phyloP scores from a whole-genome alignment of 2,113 vertebrate genomes.

The Entelurus aequoreus region DNA sequence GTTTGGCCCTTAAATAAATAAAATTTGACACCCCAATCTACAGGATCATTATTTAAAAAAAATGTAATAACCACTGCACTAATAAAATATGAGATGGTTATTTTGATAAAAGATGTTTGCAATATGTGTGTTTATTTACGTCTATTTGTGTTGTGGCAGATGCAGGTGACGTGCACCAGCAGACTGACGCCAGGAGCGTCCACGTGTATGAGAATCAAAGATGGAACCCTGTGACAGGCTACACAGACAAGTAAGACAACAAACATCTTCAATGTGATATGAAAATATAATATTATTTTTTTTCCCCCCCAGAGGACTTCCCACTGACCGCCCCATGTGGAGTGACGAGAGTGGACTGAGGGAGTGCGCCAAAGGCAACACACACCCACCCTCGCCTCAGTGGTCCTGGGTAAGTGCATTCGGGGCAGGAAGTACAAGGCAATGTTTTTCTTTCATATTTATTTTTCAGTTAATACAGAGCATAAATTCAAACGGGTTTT shows the following conservation, averaged over 20 bases:
- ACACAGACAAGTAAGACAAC: slow-evolving; percentile 81
- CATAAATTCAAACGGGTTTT: too few relatives aligned
- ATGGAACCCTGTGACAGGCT: slow-evolving; percentile 95
- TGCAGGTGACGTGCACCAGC: slow-evolving; percentile 69
- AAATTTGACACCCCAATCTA: too few relatives aligned
- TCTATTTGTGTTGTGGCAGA: slow-evolving; percentile 32
- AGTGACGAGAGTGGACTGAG: slow-evolving; percentile 85
- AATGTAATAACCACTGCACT: background rate
- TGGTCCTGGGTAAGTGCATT: slow-evolving; percentile 86
- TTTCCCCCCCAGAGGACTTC: slow-evolving; percentile 80
- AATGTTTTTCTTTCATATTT: background rate
- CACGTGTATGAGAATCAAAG: slow-evolving; percentile 95
- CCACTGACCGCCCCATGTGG: slow-evolving; percentile 96
- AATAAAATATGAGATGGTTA: slow-evolving; percentile 14
- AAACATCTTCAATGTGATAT: background rate
- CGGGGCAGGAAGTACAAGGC: too few relatives aligned
- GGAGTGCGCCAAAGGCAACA: slow-evolving; percentile 85
- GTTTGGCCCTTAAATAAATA: too few relatives aligned
- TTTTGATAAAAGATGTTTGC: background rate
- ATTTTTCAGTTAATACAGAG: too few relatives aligned
- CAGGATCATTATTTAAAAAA: background rate
- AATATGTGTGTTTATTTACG: background rate
- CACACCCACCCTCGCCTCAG: slow-evolving; percentile 84
- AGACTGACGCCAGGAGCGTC: slow-evolving; percentile 83
- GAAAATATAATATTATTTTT: background rate